Percentiles rank a stretch among this genome's conserved stretches.
Evolutionary conservation across 2,888 invertebrate species (phyloP).

Genomic region (Pseudanteris insignis): DNA sequence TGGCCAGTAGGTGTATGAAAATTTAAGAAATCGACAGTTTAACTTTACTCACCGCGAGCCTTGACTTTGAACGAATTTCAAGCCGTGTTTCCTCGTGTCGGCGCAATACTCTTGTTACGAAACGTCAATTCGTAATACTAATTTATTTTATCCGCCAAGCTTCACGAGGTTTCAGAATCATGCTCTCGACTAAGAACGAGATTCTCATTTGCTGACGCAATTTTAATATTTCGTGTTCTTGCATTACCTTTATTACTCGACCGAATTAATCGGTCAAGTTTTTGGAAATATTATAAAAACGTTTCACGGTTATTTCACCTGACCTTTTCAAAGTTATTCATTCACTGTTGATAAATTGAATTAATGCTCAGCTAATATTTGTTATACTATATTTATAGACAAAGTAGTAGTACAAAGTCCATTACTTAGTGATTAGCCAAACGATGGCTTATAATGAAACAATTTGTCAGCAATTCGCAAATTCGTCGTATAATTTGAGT

Average conservation of each 20-base stretch:
- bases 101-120: slow-evolving; percentile 3
- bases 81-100: slow-evolving; percentile 12
- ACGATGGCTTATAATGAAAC: too few relatives aligned
- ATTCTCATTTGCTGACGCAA: slow-evolving; percentile 5
- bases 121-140: slow-evolving; percentile 1
- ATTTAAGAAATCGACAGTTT: slow-evolving; percentile 10
- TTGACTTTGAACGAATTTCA: slow-evolving; percentile 27
- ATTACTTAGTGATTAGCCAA: too few relatives aligned
- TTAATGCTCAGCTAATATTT: too few relatives aligned
- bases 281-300: too few relatives aligned
- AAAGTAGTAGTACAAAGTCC: too few relatives aligned
- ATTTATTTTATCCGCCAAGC: background rate
- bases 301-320: too few relatives aligned
- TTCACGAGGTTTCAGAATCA: background rate
- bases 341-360: too few relatives aligned
- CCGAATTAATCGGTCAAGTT: background rate
- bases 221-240: background rate
- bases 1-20: background rate
- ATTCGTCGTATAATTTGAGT: too few relatives aligned
- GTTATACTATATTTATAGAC: too few relatives aligned
- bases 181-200: slow-evolving; percentile 6
- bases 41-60: slow-evolving; percentile 4
- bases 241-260: background rate
- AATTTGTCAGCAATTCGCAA: too few relatives aligned
- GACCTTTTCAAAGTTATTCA: too few relatives aligned